Base-by-base conservation (phyloP, 1,140 invertebrate genomes). In the Drosophila bocqueti region DNA sequence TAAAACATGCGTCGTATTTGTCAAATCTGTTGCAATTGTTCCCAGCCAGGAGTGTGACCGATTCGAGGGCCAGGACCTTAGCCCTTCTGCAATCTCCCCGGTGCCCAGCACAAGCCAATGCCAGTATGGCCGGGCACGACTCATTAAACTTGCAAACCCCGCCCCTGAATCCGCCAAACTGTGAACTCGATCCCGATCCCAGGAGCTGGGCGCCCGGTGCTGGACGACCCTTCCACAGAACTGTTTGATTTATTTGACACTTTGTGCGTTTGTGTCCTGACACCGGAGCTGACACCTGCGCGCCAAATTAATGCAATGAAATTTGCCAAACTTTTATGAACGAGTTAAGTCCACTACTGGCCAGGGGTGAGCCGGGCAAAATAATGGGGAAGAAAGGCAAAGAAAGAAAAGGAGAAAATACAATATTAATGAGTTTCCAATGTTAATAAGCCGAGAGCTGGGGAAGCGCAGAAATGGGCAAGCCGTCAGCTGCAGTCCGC, bases 371-470 rank as follows among this genome's bases (percentile, higher is more conserved):
- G 47, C 16, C 36, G 21, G n/a, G 16, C 10, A 11, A 18, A 29
- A 42, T 43, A 46, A 49, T 21, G 50, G 16, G 38, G 45, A 47
- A 18, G 54, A 60, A 75, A 18, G 9, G 54, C 46, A 43, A 16
- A 8, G n/a, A 31, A 29, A 50, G 13, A 36, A 54, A 31, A 42
- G 29, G 58, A 46, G 52, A 62, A 54, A 80, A 86, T 83, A 87
- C 83, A 90, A 79, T 84, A 90, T 90, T 89, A 89, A 89, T 90
- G 84, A 89, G 84, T 87, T 89, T 89, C 79, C 84, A 90, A 89
- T 89, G 84, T 89, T 89, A 89, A 89, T 89, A 89, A 89, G 84
- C 74, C 66, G 78, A 61, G 74, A 45, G 42, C 57, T 26, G 58
- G 61, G 40, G 46, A 75, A 42, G 34, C 42, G 36, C 21, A 18